A percentile compares a stretch with the other conserved stretches of the same genome.
Conservation (phyloP, 2,113 vertebrate genomes). For the Chinchilla lanigera region DNA sequence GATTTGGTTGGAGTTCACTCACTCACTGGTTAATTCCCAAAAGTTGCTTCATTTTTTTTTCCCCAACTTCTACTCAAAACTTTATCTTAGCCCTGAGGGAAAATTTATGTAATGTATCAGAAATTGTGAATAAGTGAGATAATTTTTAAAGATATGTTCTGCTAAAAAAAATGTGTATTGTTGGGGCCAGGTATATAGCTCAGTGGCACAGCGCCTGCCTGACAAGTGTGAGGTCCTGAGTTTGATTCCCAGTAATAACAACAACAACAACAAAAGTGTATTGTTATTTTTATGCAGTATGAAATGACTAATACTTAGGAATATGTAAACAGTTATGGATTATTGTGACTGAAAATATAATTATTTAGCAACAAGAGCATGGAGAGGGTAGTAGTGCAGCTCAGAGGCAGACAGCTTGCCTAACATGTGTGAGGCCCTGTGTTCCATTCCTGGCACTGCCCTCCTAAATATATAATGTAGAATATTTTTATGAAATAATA, state of each 20-base stretch:
- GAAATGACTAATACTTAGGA: constrained; percentile 33
- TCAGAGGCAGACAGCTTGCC: background rate
- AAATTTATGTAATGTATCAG: constrained; percentile 4
- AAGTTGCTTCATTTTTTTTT: background rate
- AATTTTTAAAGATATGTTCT: background rate
- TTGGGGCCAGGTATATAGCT: too few relatives aligned
- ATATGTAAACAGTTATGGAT: background rate
- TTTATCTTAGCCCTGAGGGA: background rate
- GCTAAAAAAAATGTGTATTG: too few relatives aligned
- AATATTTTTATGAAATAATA: constrained; percentile 22
- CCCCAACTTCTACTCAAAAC: background rate
- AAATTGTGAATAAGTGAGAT: constrained; percentile 37
- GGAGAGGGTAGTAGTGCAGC: background rate
- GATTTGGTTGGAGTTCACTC: background rate
- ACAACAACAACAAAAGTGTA: background rate
- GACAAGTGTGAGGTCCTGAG: too few relatives aligned
- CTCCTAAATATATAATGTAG: background rate
- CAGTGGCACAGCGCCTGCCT: too few relatives aligned
- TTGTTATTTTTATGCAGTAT: constrained; percentile 38
- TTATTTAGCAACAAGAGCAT: constrained; percentile 22
- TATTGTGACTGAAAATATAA: constrained; percentile 51
- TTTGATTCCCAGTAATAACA: too few relatives aligned
- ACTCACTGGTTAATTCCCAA: background rate
- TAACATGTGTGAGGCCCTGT: background rate
- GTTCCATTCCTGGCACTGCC: background rate